Conservation (phyloP, 2,888 invertebrate genomes). For the Luperina testacea region DNA sequence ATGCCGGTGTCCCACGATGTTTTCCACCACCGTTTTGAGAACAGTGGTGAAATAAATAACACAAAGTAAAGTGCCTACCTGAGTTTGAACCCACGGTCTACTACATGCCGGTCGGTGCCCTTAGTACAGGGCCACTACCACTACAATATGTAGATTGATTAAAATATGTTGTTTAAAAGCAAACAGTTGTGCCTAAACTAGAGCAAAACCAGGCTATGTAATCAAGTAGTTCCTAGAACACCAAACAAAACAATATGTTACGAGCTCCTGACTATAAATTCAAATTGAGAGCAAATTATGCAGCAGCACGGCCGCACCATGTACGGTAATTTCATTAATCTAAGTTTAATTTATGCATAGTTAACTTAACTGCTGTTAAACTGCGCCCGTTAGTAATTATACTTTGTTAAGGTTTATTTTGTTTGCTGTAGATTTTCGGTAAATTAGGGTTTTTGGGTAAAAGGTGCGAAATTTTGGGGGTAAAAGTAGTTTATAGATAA, state of each 20-base stretch:
- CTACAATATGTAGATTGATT: background rate
- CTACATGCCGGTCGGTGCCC: background rate
- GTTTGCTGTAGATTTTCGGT: constrained; percentile 48
- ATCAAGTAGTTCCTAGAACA: constrained; percentile 30
- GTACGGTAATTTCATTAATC: constrained; percentile 76
- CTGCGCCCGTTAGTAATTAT: constrained; percentile 61
- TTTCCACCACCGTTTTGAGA: too few species aligned
- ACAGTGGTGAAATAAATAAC: too few species aligned
- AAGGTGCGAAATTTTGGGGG: constrained; percentile 28
- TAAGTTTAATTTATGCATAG: constrained; percentile 75
- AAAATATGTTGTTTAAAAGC: constrained; percentile 7
- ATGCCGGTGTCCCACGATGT: too few species aligned
- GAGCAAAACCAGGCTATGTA: constrained; percentile 31
- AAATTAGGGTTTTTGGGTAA: constrained; percentile 43
- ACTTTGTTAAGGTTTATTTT: constrained; percentile 56
- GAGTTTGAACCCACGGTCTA: background rate
- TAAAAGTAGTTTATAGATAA: constrained; percentile 24
- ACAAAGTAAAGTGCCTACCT: background rate
- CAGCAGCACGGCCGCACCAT: constrained; percentile 67
- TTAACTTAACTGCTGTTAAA: constrained; percentile 67
- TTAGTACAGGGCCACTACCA: background rate
- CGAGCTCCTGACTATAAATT: constrained; percentile 68
- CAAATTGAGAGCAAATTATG: constrained; percentile 74
- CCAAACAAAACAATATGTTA: constrained; percentile 59
- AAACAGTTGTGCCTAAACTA: background rate